Evolutionary conservation across 2,888 invertebrate species (phyloP).

Genomic region (Liposcelis brunnea): DNA sequence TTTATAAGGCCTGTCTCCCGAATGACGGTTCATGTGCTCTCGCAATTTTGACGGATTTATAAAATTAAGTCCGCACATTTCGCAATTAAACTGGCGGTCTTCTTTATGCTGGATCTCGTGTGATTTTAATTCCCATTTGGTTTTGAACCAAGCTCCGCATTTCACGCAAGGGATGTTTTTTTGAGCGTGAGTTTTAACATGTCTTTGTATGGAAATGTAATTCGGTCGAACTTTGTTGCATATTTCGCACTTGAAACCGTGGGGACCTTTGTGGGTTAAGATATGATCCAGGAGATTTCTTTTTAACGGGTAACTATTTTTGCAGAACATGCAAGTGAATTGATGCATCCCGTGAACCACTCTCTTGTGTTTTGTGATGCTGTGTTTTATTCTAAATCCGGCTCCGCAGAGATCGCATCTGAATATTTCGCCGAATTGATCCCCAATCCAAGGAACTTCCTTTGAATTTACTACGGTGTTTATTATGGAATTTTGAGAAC

Average conservation of each 20-base stretch:
- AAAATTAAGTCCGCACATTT: constrained; percentile 19
- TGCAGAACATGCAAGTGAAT: constrained; percentile 8
- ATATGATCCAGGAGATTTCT: constrained; percentile 5
- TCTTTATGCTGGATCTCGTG: constrained; percentile 34
- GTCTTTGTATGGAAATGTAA: constrained; percentile 8
- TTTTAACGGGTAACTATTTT: constrained; percentile 2
- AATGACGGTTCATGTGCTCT: constrained; percentile 19
- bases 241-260: constrained; percentile 4
- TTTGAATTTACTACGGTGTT: too few species aligned
- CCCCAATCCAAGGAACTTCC: too few species aligned
- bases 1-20: constrained; percentile 29
- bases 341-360: constrained; percentile 31
- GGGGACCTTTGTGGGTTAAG: constrained; percentile 1
- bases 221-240: constrained; percentile 8
- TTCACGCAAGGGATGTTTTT: constrained; percentile 29
- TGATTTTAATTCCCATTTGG: constrained; percentile 42
- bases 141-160: constrained; percentile 41
- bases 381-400: constrained; percentile 30
- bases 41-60: constrained; percentile 19
- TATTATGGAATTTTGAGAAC: too few species aligned
- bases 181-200: constrained; percentile 4
- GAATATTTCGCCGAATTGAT: constrained; percentile 17
- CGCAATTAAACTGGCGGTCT: constrained; percentile 10
- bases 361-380: constrained; percentile 34
- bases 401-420: constrained; percentile 33